Evolutionary conservation across 2,113 vertebrate genomes (phyloP).

Genomic region (Petaurus breviceps): DNA sequence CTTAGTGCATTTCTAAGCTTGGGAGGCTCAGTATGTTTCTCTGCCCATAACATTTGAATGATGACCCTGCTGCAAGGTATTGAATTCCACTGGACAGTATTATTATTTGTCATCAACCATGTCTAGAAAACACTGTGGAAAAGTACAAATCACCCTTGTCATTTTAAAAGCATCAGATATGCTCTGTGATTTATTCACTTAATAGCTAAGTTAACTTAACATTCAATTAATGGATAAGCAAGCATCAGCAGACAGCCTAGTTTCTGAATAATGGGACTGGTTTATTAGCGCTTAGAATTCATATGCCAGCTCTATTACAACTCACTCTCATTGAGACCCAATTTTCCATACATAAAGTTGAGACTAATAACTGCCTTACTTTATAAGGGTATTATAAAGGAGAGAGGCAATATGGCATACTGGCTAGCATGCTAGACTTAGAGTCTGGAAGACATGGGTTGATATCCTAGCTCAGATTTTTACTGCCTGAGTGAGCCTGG

Average conservation of each 20-base stretch:
- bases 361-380: conserved; percentile 40
- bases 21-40: not conserved
- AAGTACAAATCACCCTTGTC: not conserved
- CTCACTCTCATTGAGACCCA: not conserved
- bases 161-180: conserved; percentile 40
- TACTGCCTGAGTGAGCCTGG: not conserved
- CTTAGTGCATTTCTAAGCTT: not conserved
- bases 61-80: conserved; percentile 8
- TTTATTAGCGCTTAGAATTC: not conserved
- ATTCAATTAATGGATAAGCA: conserved; percentile 5
- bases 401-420: not conserved
- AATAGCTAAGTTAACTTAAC: conserved; percentile 3
- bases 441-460: not conserved
- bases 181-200: not conserved
- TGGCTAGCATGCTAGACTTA: not conserved
- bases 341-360: conserved; percentile 6
- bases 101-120: not conserved
- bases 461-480: not conserved
- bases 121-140: not conserved
- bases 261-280: not conserved
- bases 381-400: not conserved
- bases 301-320: not conserved
- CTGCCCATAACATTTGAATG: conserved; percentile 15
- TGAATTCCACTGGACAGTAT: not conserved
- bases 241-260: not conserved